phyloP scores from a whole-genome alignment of 2,888 invertebrate species.

The Euzetes globulus region DNA sequence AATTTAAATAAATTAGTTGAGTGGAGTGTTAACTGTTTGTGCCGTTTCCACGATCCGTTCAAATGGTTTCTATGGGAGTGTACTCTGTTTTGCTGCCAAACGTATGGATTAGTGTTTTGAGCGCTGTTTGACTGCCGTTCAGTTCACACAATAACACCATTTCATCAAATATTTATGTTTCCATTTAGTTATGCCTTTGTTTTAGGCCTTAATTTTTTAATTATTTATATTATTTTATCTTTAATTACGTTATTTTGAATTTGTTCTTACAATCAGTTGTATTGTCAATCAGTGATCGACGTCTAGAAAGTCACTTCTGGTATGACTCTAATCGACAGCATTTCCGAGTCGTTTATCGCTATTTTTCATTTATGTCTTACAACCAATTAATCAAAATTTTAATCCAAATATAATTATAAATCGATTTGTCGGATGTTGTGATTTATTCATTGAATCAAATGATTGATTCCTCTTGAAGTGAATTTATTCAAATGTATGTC shows the following conservation, averaged over 20 bases:
- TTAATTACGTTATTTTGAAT: not conserved
- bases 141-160: not conserved
- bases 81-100: not conserved
- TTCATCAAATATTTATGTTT: conserved; percentile 3
- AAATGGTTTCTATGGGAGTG: conserved; percentile 4
- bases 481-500: not conserved
- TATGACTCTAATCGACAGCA: too few species aligned
- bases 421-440: not conserved
- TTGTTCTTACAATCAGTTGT: too few species aligned
- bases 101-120: not conserved
- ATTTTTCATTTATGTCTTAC: not conserved
- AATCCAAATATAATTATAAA: not conserved
- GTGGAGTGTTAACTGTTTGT: not conserved
- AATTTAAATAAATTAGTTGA: not conserved
- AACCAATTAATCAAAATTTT: not conserved
- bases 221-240: not conserved
- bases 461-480: not conserved
- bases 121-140: not conserved
- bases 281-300: too few species aligned
- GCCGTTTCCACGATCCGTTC: not conserved
- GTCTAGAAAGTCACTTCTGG: too few species aligned
- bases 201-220: not conserved
- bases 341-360: too few species aligned
- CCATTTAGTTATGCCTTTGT: not conserved
- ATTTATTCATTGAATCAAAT: not conserved